A percentile compares a stretch with the other conserved stretches of the same genome.
Evolutionary conservation across 92 coral and sea anemone genomes (phyloP).

Genomic region (Phenganax marumi): DNA sequence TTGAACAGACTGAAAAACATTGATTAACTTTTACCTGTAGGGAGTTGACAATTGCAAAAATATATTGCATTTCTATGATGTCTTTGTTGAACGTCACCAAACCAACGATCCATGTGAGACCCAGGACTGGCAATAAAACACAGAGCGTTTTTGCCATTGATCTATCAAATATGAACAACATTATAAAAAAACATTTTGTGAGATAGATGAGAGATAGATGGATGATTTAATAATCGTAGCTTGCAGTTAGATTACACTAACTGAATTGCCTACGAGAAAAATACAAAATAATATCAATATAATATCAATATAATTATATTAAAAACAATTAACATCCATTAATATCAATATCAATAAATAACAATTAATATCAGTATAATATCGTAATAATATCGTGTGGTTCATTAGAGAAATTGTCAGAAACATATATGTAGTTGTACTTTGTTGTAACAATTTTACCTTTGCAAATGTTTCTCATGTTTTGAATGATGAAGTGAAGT

Average conservation of each 20-base stretch:
- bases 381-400: not conserved
- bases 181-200: no score
- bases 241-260: no score
- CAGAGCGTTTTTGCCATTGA: conserved; percentile 38
- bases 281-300: no score
- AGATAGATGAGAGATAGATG: no score
- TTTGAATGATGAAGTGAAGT: conserved; percentile 25
- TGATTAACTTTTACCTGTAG: not conserved
- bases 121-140: conserved; percentile 25
- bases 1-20: no score
- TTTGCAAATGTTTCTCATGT: conserved; percentile 11
- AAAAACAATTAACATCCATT: not conserved
- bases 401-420: no score
- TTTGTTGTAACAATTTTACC: not conserved
- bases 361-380: not conserved
- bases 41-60: conserved; percentile 34
- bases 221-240: no score
- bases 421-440: no score
- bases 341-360: not conserved
- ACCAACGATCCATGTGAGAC: conserved; percentile 38
- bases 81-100: conserved; percentile 31
- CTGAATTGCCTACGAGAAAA: no score
- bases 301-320: not conserved
- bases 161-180: not conserved
- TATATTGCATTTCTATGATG: conserved; percentile 31